Evolutionary conservation across 2,113 vertebrate species (phyloP), one percentile per base, ranked within the genome.

Genomic region (Passer montanus): DNA sequence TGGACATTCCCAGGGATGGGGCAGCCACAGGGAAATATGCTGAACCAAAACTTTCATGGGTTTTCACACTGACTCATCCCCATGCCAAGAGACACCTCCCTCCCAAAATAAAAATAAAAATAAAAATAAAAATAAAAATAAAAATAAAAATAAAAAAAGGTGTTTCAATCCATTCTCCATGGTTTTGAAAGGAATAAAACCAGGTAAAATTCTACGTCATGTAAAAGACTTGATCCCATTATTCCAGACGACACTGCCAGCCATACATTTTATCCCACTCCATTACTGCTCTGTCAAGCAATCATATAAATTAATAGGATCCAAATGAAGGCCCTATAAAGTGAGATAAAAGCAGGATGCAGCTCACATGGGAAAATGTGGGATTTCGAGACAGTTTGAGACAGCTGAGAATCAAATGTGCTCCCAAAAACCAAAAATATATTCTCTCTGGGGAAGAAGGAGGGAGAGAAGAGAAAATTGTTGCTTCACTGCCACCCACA

Each of bases 401-500:
- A 77, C 72, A 35, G 59, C 64, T 88, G 86, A 83, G 84, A 90
- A 80, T 70, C 55, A 59, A 80, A 74, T 59, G 18, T 70, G 33
- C 35, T 91, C 67, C 67, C 23, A 24, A 89, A 39, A 39, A 39
- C 39, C 35, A 37, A 37, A 87, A 87, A 63, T 49, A 30, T 27
- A 58, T 12, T 73, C 37, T 73, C 35, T 92, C 55, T 2, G 5
- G 37, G 62, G 50, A 87, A 62, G 35, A 69, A 78, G 64, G 41
- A 70, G 39, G 33, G 43, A 90, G 37, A 85, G 31, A 76, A 94
- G 62, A 47, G 31, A 95, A 85, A 94, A 88, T 69, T 68, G 44
- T 69, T 83, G 12, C 66, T 94, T 91, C 84, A 58, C 82, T 87
- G 90, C 78, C 94, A 87, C 95, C 90, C 95, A 69, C 92, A 87